Percentiles rank a stretch among this genome's conserved stretches.
Evolutionary conservation across 2,888 invertebrate genomes (phyloP).

Genomic region (Anagyrus pseudococci): DNA sequence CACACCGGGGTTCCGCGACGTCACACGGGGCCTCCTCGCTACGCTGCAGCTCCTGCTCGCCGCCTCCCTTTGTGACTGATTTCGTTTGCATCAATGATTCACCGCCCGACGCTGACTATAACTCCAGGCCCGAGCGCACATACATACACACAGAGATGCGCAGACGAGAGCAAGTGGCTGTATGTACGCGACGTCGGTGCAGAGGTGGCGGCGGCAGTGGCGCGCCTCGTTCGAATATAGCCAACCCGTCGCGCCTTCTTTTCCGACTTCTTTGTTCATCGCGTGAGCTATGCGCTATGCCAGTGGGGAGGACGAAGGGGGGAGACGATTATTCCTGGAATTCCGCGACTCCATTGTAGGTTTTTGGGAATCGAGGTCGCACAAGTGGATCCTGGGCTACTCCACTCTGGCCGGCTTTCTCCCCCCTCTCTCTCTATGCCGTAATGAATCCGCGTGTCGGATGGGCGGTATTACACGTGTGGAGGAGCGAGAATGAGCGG

Average conservation of each 20-base stretch:
- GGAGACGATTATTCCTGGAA: not conserved
- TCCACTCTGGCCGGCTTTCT: constrained; percentile 1
- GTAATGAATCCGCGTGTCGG: not conserved
- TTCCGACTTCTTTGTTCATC: not conserved
- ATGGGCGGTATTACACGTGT: too few relatives aligned
- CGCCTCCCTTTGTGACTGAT: not conserved
- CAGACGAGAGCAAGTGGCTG: too few relatives aligned
- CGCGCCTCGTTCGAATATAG: too few relatives aligned
- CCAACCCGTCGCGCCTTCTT: not conserved
- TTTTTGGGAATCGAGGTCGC: constrained; percentile 16
- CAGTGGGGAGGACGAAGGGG: not conserved
- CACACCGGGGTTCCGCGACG: too few relatives aligned
- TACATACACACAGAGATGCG: not conserved
- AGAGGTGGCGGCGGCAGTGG: too few relatives aligned
- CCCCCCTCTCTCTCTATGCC: not conserved
- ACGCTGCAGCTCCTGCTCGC: not conserved
- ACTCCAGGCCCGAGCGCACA: not conserved
- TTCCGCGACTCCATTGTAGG: constrained; percentile 3
- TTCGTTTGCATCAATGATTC: not conserved
- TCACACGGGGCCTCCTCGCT: too few relatives aligned
- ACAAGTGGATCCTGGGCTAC: not conserved
- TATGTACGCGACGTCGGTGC: too few relatives aligned
- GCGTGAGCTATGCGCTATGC: not conserved
- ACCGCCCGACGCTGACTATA: not conserved
- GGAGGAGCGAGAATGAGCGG: too few relatives aligned